phyloP scores from a whole-genome alignment of 1,140 invertebrate genomes.

The Asbolus verrucosus region DNA sequence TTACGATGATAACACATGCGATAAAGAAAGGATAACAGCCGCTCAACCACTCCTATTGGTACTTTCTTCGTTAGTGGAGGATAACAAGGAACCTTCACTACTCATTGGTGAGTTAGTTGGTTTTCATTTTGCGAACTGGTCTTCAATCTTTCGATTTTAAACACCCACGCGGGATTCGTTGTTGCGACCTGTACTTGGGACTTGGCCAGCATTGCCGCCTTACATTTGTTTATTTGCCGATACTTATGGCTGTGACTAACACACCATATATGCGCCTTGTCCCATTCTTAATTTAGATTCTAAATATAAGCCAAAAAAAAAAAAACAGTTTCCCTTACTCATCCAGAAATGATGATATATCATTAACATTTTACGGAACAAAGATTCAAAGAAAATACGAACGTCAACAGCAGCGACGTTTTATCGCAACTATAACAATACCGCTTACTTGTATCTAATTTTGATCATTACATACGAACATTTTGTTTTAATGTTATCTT shows the following conservation, averaged over 20 bases:
- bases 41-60: constrained; percentile 77
- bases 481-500: too few species aligned
- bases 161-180: constrained; percentile 2
- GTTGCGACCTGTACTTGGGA: constrained; percentile 29
- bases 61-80: constrained; percentile 75
- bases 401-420: too few species aligned
- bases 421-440: too few species aligned
- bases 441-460: too few species aligned
- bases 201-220: constrained; percentile 43
- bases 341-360: too few species aligned
- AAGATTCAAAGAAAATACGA: too few species aligned
- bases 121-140: background rate
- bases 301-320: background rate
- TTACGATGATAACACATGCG: constrained; percentile 77
- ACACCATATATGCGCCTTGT: constrained; percentile 46
- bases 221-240: constrained; percentile 43
- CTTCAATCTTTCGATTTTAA: background rate
- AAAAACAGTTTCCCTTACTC: background rate
- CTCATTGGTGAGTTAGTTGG: constrained; percentile 77
- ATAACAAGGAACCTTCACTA: constrained; percentile 76
- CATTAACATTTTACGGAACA: too few species aligned
- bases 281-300: constrained; percentile 43
- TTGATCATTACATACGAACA: too few species aligned
- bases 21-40: constrained; percentile 71
- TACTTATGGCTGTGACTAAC: constrained; percentile 51